phyloP scores from a whole-genome alignment of 2,797 vertebrate genomes.

The Acridotheres tristis region DNA sequence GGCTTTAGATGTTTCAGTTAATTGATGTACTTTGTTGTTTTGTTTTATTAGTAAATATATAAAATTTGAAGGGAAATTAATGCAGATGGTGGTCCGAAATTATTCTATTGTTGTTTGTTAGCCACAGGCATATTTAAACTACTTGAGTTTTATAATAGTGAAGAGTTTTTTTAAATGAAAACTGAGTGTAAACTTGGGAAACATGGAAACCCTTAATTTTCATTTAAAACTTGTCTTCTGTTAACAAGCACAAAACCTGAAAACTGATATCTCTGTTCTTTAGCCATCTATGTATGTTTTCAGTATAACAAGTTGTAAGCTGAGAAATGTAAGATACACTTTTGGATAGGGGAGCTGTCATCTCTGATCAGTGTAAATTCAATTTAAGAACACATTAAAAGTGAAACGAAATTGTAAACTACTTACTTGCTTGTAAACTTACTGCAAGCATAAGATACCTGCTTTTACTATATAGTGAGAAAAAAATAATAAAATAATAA shows the following conservation, averaged over 20 bases:
- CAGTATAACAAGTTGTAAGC: not conserved
- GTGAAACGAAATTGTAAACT: not conserved
- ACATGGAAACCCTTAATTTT: not conserved
- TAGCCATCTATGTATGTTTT: not conserved
- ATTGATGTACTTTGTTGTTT: not conserved
- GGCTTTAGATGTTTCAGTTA: not conserved
- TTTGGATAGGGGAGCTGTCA: not conserved
- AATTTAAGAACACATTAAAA: not conserved
- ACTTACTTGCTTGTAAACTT: not conserved
- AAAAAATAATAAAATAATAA: not conserved
- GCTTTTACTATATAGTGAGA: not conserved
- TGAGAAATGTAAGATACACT: not conserved
- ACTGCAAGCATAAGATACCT: not conserved
- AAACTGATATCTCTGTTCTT: not conserved
- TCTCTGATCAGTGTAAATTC: not conserved
- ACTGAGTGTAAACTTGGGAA: not conserved
- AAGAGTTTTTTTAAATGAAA: not conserved
- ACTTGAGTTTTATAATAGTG: not conserved
- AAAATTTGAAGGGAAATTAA: not conserved
- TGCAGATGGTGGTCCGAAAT: not conserved
- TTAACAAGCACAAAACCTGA: not conserved
- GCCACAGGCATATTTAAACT: not conserved
- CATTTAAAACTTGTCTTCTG: not conserved
- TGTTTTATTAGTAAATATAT: not conserved
- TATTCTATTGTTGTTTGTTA: not conserved